Base-by-base conservation (phyloP, 2,888 invertebrate species). In the Melanostoma mellinum region DNA sequence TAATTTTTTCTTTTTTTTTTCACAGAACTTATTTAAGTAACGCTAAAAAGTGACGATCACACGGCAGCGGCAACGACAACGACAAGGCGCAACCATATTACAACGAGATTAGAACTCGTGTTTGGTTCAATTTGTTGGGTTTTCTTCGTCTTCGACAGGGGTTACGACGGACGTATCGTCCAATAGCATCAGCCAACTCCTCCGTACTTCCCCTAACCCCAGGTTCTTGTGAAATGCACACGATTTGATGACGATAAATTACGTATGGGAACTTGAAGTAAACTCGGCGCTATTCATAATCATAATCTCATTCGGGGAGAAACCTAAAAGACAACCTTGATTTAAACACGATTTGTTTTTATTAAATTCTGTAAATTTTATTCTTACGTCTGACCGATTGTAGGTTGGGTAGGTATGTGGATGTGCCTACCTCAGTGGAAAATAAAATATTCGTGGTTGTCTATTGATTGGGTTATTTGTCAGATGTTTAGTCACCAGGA, bases 281-380 rank as follows among this genome's bases (percentile, higher is more conserved):
- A n/a, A 4, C n/a, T 9, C 1, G 38, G 63, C 48, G 38, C 32
- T 50, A 3, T 20, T 20, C 9, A n/a, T 42, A 20, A 4, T 10
- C 20, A 20, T 32, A 40, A 44, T 69, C 32, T 52, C 50, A 42
- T 52, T 48, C 38, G 55, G 20, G 20, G 20, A 10, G 30, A 75
- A 55, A 69, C 58, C 71, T 72, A 72, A 55, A 72, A 61, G 50
- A 60, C 69, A 80, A 71, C 72, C 76, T 81, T 77, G 81, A 76
- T 72, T 77, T 40, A 33, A 53, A 36, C 33, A 60, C 44, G 46
- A 20, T 46, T 61, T 46, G n/a, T 61, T 3, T 46, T 10, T 53
- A 20, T 20, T 20, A 20, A 20, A 20, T 20, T 20, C 20, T 20
- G 20, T 20, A 20, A 20, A 20, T 20, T 20, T 20, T 20, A 20